A percentile compares a stretch with the other conserved stretches of the same genome.
These are phyloP conservation scores for Cossypha caffra DNA, from an alignment of 2,797 vertebrate species.

Conservation along the genomic window DNA sequence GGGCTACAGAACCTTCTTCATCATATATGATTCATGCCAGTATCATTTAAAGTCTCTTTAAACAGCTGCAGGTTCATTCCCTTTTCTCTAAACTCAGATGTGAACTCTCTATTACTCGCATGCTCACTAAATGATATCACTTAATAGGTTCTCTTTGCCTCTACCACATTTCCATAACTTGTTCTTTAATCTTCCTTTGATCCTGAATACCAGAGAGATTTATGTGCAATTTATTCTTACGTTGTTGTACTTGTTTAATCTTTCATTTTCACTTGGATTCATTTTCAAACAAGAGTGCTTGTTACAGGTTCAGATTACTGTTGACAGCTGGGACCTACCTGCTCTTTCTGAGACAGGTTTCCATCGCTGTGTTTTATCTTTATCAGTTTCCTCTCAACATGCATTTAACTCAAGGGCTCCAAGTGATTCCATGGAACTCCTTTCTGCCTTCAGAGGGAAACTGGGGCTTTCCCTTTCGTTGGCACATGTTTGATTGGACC, in stretches of 20 bases:
- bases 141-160: constrained; percentile 51
- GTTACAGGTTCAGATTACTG: constrained; percentile 54
- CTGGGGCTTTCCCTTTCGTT: neutral
- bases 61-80: neutral
- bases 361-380: constrained; percentile 47
- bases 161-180: constrained; percentile 62
- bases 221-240: constrained; percentile 70
- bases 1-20: neutral
- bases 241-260: constrained; percentile 70
- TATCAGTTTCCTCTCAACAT: constrained; percentile 25
- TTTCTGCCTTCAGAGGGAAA: neutral
- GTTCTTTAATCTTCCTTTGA: constrained; percentile 74
- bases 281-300: constrained; percentile 53
- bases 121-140: constrained; percentile 26
- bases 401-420: constrained; percentile 21
- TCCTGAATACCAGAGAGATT: constrained; percentile 67
- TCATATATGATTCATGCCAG: neutral
- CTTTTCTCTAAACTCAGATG: constrained; percentile 2
- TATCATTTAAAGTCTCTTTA: neutral
- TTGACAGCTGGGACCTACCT: constrained; percentile 60
- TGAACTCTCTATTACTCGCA: neutral
- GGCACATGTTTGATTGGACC: neutral
- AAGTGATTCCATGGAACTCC: neutral
- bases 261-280: constrained; percentile 67
- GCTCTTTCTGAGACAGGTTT: constrained; percentile 26